Base-by-base conservation (phyloP, 1,140 invertebrate species). In the Acromyrmex charruanus region DNA sequence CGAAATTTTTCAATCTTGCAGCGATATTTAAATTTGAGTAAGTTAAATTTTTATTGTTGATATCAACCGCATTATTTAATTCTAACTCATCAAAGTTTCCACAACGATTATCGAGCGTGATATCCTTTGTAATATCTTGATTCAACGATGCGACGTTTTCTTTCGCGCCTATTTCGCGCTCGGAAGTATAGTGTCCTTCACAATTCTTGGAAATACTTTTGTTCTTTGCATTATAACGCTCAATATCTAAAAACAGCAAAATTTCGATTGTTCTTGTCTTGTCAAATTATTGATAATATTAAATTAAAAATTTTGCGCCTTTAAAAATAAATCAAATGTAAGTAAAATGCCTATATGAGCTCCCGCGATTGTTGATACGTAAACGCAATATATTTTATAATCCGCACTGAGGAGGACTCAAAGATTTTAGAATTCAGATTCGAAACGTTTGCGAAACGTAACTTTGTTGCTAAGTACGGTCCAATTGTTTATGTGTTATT, bases 191-290 rank as follows among this genome's bases (percentile, higher is more conserved):
- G 14, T 14, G 9, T 63, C 28, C 16, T 16, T 66, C 28, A n/a
- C 44, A 79, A 53, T 28, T 0, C 3, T 39, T 66, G 7, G 9
- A 77, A 16, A n/a, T 31, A 44, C 2, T 35, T 31, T 51, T 65
- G 1, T 51, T 65, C 18, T 44, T 72, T 0, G 31, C 51, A 3
- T 74, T 31, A 61, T 21, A n/a, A 31, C 21, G 39, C 0, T 10
- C 39, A 6, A 5, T 21, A 49, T 9, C 80, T 82, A 35, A 51
- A 82, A 82, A n/a, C 31, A 28, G 21, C 10, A 21, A 77, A 59
- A 75, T 21, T 39, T 16, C 4, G 10, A 39, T 44, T 0, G 16
- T 74, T n/a, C 35, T 63, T 51, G 14, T 12, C 9, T 59, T 59
- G 0, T 25, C 21, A 55, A 55, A 51, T 49, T 49, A 14, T 49